Percentiles rank a stretch among this genome's conserved stretches.
These are phyloP conservation scores for Oenanthe melanoleuca DNA, from an alignment of 2,113 vertebrate genomes.

Conservation along the genomic window DNA sequence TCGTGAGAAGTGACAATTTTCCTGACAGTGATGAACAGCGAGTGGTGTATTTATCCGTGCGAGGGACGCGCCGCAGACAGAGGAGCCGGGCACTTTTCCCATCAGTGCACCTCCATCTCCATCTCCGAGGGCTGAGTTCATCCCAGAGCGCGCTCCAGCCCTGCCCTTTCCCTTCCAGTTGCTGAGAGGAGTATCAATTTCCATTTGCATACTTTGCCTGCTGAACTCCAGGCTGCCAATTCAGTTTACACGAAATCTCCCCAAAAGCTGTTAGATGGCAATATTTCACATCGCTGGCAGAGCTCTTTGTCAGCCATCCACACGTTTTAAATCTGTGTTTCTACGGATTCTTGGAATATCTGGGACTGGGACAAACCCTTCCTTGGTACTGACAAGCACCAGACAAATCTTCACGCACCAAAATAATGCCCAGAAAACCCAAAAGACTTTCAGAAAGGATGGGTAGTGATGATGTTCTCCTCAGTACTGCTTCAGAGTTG, in stretches of 20 bases:
- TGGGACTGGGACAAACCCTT: not conserved
- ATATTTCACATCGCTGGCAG: not conserved
- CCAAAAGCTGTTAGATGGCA: constrained; percentile 29
- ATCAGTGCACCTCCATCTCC: not conserved
- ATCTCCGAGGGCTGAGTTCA: not conserved
- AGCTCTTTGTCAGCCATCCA: constrained; percentile 8
- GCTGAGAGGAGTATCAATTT: constrained; percentile 31
- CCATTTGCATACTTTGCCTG: constrained; percentile 21
- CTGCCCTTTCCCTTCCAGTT: not conserved
- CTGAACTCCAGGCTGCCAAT: not conserved
- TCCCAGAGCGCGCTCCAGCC: not conserved
- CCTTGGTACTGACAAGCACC: not conserved
- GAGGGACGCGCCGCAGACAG: not conserved
- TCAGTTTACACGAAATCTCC: not conserved
- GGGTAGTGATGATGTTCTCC: not conserved
- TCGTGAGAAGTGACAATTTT: constrained; percentile 21
- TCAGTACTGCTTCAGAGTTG: not conserved
- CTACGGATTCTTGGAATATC: not conserved
- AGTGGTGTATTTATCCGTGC: constrained; percentile 37
- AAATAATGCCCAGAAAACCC: not conserved
- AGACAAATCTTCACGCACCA: not conserved
- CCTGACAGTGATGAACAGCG: constrained; percentile 45
- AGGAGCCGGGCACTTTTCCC: constrained; percentile 14
- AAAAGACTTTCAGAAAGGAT: not conserved
- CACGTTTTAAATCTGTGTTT: not conserved